Conservation (phyloP, 2,888 invertebrate species). For the Idaea aversata region DNA sequence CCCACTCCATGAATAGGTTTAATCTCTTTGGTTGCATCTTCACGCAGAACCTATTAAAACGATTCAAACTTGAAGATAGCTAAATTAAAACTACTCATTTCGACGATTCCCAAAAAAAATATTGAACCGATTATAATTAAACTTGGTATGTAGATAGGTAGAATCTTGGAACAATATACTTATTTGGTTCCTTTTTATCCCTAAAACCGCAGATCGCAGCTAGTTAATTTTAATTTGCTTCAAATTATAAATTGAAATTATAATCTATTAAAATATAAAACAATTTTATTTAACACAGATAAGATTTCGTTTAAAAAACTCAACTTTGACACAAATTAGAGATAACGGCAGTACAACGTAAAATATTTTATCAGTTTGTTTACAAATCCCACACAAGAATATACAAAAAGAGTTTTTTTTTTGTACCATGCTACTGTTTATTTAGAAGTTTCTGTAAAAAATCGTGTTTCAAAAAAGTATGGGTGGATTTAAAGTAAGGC, state of each 20-base stretch:
- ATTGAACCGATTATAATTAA: too few species aligned
- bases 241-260: background rate
- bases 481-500: background rate
- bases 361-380: background rate
- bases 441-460: background rate
- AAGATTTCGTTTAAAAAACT: background rate
- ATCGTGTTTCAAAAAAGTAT: background rate
- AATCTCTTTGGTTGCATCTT: too few species aligned
- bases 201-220: too few species aligned
- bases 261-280: background rate
- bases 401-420: background rate
- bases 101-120: too few species aligned
- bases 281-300: background rate
- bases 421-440: background rate
- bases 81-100: too few species aligned
- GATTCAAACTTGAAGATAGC: too few species aligned
- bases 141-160: too few species aligned
- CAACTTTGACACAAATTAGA: slow-evolving; percentile 1
- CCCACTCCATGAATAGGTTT: too few species aligned
- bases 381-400: background rate
- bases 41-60: too few species aligned
- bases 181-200: too few species aligned
- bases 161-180: too few species aligned
- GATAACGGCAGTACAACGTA: background rate
- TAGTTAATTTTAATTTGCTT: too few species aligned